Evolutionary conservation across 2,888 invertebrate genomes (phyloP).

Genomic region (Uloborus plumipes): DNA sequence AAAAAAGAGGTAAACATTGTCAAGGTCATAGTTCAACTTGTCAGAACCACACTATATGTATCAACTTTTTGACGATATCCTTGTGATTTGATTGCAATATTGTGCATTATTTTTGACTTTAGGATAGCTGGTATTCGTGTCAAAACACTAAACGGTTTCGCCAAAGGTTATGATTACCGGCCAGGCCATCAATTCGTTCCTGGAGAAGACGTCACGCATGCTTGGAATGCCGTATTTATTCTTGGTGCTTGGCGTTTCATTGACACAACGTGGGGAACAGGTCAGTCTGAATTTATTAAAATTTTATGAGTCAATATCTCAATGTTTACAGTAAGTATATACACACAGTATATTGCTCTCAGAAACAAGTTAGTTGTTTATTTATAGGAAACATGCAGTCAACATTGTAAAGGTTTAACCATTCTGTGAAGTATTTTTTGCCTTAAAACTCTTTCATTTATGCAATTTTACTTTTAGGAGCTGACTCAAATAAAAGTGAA

Average conservation of each 20-base stretch:
- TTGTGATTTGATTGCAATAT: neutral
- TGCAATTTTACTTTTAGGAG: neutral
- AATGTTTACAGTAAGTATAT: neutral
- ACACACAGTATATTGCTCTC: too few relatives aligned
- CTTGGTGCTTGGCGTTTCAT: slow-evolving; percentile 69
- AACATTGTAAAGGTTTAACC: too few relatives aligned
- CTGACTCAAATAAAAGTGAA: too few relatives aligned
- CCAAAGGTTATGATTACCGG: slow-evolving; percentile 68
- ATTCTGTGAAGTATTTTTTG: too few relatives aligned
- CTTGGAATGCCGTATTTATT: slow-evolving; percentile 70
- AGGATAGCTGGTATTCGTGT: slow-evolving; percentile 68
- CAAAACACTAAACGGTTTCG: slow-evolving; percentile 69
- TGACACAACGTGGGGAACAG: slow-evolving; percentile 69
- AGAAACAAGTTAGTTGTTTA: too few relatives aligned
- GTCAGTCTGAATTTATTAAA: slow-evolving; percentile 9
- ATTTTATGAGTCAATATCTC: too few relatives aligned
- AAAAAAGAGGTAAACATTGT: too few relatives aligned
- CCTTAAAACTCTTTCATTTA: neutral
- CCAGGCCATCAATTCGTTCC: slow-evolving; percentile 68
- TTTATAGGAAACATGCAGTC: too few relatives aligned
- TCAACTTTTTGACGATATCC: too few relatives aligned
- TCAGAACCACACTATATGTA: too few relatives aligned
- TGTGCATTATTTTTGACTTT: neutral
- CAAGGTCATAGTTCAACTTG: too few relatives aligned
- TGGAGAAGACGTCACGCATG: slow-evolving; percentile 68